Conservation (phyloP, 2,113 vertebrate species). For the Chloroceryle aenea region DNA sequence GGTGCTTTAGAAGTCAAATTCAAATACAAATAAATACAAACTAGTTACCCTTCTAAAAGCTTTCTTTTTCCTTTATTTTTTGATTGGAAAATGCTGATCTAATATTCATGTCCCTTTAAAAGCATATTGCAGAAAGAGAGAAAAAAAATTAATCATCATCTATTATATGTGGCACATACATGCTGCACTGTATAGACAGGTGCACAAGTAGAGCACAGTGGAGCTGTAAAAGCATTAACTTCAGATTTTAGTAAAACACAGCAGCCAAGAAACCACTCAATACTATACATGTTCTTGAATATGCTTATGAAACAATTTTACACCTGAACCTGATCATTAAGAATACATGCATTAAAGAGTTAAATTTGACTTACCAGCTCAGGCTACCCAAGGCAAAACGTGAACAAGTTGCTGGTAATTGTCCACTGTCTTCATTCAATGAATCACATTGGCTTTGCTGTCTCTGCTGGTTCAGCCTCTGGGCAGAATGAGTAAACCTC, state of each 20-base stretch:
- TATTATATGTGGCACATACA: not conserved
- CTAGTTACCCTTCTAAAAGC: not conserved
- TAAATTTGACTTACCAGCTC: conserved; percentile 84
- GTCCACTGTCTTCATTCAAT: conserved; percentile 84
- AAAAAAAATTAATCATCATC: not conserved
- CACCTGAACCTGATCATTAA: not conserved
- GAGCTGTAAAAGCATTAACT: not conserved
- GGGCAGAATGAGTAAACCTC: conserved; percentile 81
- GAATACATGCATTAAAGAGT: conserved; percentile 17
- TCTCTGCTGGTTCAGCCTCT: conserved; percentile 83
- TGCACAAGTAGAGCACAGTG: not conserved
- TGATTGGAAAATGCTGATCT: not conserved
- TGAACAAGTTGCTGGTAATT: conserved; percentile 76
- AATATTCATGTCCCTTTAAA: not conserved
- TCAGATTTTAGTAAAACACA: not conserved
- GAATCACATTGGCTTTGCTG: conserved; percentile 79
- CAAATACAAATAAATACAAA: not conserved
- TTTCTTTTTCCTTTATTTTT: not conserved
- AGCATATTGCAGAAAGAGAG: not conserved
- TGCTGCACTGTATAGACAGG: not conserved
- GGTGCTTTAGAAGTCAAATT: not conserved
- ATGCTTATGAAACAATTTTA: not conserved
- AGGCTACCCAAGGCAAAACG: conserved; percentile 76
- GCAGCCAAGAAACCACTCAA: not conserved
- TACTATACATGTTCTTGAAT: not conserved